A percentile compares a stretch with the other conserved stretches of the same genome.
Conservation (phyloP, 1,140 invertebrate species). For the Frieseomelitta varia region DNA sequence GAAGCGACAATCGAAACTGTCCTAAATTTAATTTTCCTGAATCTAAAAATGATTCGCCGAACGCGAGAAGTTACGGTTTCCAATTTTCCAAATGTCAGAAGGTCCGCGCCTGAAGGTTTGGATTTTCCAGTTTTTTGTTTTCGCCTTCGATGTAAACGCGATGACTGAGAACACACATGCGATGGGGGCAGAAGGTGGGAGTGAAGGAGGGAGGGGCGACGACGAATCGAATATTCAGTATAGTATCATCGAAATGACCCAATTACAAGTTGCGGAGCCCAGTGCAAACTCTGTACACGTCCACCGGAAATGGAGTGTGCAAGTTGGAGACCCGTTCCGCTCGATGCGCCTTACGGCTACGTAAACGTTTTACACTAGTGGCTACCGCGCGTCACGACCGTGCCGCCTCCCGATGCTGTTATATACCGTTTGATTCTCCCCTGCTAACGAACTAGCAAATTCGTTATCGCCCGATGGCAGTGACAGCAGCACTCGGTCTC, state of each 20-base stretch:
- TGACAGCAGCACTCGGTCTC: not conserved
- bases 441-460: not conserved
- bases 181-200: not conserved
- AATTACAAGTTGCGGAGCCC: conserved; percentile 36
- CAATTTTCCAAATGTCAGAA: too few relatives aligned
- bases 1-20: too few relatives aligned
- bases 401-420: not conserved
- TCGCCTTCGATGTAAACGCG: not conserved
- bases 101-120: too few relatives aligned
- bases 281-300: conserved; percentile 22
- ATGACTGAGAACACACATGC: not conserved
- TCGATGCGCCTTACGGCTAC: conserved; percentile 40
- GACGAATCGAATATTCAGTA: conserved; percentile 38
- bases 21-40: too few relatives aligned
- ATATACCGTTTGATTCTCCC: conserved; percentile 8
- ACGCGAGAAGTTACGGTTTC: too few relatives aligned
- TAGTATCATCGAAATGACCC: conserved; percentile 42
- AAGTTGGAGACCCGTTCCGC: conserved; percentile 44
- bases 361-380: conserved; percentile 38
- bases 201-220: not conserved
- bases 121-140: too few relatives aligned
- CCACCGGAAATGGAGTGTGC: conserved; percentile 44
- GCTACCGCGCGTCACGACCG: not conserved
- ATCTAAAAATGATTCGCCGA: too few relatives aligned
- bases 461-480: not conserved